phyloP scores from a whole-genome alignment of 2,888 invertebrate genomes.

The Gari tellinella region DNA sequence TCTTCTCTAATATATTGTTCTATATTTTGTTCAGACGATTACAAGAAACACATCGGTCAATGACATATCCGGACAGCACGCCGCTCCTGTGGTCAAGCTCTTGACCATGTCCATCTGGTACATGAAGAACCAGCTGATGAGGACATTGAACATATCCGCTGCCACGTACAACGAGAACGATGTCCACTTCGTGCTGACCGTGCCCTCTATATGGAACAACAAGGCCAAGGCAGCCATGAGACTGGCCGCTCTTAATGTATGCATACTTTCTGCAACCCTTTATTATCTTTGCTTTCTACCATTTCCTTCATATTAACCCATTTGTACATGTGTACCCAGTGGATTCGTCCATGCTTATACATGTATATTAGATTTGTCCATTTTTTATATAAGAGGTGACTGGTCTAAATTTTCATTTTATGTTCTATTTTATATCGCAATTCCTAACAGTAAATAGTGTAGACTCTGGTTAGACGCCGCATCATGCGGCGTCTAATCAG shows the following conservation, averaged over 20 bases:
- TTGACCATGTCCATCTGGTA: conserved; percentile 39
- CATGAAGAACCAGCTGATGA: conserved; percentile 50
- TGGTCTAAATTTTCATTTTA: too few relatives aligned
- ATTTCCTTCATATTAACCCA: too few relatives aligned
- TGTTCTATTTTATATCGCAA: too few relatives aligned
- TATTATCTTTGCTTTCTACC: background rate
- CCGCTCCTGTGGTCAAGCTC: conserved; percentile 20
- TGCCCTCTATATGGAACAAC: conserved; percentile 48
- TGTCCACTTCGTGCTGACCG: conserved; percentile 40
- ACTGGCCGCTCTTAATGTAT: conserved; percentile 41
- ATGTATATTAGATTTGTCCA: too few relatives aligned
- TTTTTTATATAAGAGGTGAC: too few relatives aligned
- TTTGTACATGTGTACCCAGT: too few relatives aligned
- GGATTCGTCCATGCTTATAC: too few relatives aligned
- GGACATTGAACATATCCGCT: conserved; percentile 28
- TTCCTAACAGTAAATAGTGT: too few relatives aligned
- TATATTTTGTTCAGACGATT: conserved; percentile 32
- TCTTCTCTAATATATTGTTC: too few relatives aligned
- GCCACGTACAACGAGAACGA: conserved; percentile 46
- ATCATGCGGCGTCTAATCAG: too few relatives aligned
- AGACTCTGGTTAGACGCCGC: too few relatives aligned
- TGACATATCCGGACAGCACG: conserved; percentile 29
- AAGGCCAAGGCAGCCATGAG: conserved; percentile 47
- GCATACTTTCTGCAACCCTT: background rate
- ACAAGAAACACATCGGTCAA: conserved; percentile 11